phyloP scores from a whole-genome alignment of 1,140 invertebrate species.

The Protaetia brevitarsis region DNA sequence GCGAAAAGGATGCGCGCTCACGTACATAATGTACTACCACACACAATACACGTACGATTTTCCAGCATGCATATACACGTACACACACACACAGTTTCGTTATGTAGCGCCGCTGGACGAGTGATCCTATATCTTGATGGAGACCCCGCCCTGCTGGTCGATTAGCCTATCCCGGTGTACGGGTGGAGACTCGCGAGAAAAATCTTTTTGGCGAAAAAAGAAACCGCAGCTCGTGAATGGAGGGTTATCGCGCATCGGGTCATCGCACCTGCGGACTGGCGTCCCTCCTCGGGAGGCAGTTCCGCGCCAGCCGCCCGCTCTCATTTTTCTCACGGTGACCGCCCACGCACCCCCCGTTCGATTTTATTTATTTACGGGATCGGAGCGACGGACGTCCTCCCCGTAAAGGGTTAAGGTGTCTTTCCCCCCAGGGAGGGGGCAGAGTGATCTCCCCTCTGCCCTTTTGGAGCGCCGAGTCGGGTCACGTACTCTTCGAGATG shows the following conservation, averaged over 20 bases:
- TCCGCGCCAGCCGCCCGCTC: slow-evolving; percentile 33
- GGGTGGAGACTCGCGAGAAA: slow-evolving; percentile 50
- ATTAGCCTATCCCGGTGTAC: slow-evolving; percentile 46
- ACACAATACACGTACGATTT: background rate
- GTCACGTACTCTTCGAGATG: slow-evolving; percentile 22
- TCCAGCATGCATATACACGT: background rate
- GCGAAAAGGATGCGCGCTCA: slow-evolving; percentile 11
- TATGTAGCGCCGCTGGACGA: slow-evolving; percentile 13
- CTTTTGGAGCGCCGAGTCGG: slow-evolving; percentile 15
- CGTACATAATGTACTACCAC: background rate
- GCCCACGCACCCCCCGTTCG: slow-evolving; percentile 33
- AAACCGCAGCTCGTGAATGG: slow-evolving; percentile 45
- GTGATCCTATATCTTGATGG: slow-evolving; percentile 27
- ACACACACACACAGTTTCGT: background rate
- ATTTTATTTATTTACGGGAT: slow-evolving; percentile 25
- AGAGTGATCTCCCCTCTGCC: slow-evolving; percentile 24
- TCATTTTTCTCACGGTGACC: slow-evolving; percentile 34
- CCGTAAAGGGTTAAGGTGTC: slow-evolving; percentile 14
- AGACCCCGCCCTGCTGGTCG: slow-evolving; percentile 42
- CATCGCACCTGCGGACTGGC: slow-evolving; percentile 53
- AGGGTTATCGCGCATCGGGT: slow-evolving; percentile 51
- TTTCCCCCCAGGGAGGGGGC: slow-evolving; percentile 23
- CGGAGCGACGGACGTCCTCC: slow-evolving; percentile 1
- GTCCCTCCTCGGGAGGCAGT: slow-evolving; percentile 9
- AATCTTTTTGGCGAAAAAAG: slow-evolving; percentile 47